Evolutionary conservation across 2,113 vertebrate species (phyloP), one percentile per base, ranked within the genome.

Genomic region (Nymphicus hollandicus): DNA sequence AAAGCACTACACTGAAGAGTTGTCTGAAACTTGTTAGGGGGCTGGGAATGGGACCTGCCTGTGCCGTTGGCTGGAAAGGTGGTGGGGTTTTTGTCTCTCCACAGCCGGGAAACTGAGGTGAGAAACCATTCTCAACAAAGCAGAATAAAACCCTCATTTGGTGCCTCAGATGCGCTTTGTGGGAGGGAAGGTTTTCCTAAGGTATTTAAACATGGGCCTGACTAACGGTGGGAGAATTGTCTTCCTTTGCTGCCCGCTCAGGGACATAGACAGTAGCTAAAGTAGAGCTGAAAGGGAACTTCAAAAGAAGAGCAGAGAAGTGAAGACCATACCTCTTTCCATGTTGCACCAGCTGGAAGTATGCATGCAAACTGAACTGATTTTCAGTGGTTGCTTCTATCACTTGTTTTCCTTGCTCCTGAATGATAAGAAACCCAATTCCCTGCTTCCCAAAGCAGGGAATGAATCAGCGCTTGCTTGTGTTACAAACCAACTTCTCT

Each of bases 281-380:
- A 72, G 5, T 2, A 81, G 43, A 53, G 15, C 29, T 69, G 50
- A 53, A 58, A 35, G 56, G 56, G 33, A 58, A 35, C 56, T 58
- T 58, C 53, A 58, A 58, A 58, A 23, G 56, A 58, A n/a, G 56
- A 58, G 15, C 56, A 58, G 22, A 65, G 20, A 83, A 77, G 50
- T 4, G 24, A 55, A 2, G 7, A 8, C 52, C 3, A 1, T 11
- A 8, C 20, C 0, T 1, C 52, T 81, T 76, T 28, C 33, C 18
- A 2, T 14, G n/a, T 71, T 74, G 73, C 72, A 64, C 52, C 33
- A 35, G 16, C 27, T 77, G 46, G 46, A 90, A 31, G 22, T 19
- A 39, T 33, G 22, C 3, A 1, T 13, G 9, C 15, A 56, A 72
- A 35, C 17, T 43, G 39, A 76, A 39, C 18, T 72, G 49, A 10